Conservation (phyloP, 1,140 invertebrate genomes). For the Atta texana region DNA sequence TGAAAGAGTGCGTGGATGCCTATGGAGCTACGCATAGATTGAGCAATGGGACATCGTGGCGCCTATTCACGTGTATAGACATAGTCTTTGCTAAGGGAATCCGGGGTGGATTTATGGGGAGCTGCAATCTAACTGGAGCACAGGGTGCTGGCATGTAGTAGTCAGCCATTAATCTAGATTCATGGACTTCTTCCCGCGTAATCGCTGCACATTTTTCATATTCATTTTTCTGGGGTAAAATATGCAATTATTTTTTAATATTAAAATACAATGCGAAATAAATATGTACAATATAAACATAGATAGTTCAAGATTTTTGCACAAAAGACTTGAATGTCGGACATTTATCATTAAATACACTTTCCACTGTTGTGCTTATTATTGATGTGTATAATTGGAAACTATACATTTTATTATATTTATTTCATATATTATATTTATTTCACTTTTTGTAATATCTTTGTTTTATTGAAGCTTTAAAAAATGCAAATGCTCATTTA, state of each 20-base stretch:
- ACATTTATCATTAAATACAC: background rate
- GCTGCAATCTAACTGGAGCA: conserved; percentile 51
- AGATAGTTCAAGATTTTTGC: background rate
- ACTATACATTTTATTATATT: no score
- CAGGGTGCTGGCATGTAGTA: conserved; percentile 24
- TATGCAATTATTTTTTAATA: conserved; percentile 7
- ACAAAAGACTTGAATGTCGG: background rate
- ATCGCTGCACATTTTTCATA: conserved; percentile 36
- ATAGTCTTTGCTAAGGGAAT: conserved; percentile 64
- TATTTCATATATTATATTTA: no score
- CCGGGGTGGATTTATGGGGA: background rate
- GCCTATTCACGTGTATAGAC: conserved; percentile 50
- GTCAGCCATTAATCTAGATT: conserved; percentile 72
- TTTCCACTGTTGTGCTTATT: background rate
- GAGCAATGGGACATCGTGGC: conserved; percentile 72
- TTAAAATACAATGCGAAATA: background rate
- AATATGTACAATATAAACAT: background rate
- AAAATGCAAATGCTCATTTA: background rate
- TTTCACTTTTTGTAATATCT: background rate
- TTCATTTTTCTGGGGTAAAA: background rate
- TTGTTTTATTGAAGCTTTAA: background rate
- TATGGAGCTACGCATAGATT: conserved; percentile 57
- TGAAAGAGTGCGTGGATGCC: conserved; percentile 8
- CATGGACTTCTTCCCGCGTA: conserved; percentile 36
- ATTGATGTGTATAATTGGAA: no score